These are phyloP conservation scores for Drosophila neutralis DNA, from an alignment of 2,888 invertebrate species.

Conservation along the genomic window DNA sequence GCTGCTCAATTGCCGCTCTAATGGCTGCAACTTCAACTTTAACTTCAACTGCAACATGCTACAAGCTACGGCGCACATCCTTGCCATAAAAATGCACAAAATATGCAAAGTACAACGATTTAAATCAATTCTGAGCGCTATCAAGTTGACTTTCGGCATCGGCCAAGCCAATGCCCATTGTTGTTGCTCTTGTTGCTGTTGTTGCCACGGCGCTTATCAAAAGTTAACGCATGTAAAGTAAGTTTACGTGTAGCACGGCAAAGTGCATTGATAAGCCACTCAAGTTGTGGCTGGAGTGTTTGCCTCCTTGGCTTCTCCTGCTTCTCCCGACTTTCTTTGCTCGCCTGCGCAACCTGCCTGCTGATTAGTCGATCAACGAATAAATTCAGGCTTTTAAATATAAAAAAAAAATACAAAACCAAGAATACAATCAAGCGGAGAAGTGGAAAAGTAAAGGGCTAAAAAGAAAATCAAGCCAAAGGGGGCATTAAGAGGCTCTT, in stretches of 20 bases:
- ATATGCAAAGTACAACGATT: constrained; percentile 74
- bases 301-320: not conserved
- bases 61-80: constrained; percentile 40
- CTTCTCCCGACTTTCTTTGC: constrained; percentile 56
- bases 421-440: not conserved
- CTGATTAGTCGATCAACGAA: constrained; percentile 73
- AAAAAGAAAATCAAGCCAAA: constrained; percentile 22
- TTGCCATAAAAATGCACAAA: constrained; percentile 63
- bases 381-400: constrained; percentile 70
- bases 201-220: constrained; percentile 48
- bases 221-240: constrained; percentile 76
- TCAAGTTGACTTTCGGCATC: constrained; percentile 34
- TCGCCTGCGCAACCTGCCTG: constrained; percentile 18
- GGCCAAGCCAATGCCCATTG: constrained; percentile 18
- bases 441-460: constrained; percentile 39
- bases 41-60: constrained; percentile 12
- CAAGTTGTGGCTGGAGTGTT: constrained; percentile 2
- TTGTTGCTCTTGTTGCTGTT: constrained; percentile 13
- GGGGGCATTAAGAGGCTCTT: constrained; percentile 68
- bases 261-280: constrained; percentile 74
- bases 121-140: constrained; percentile 72
- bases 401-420: constrained; percentile 51
- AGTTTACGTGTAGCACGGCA: constrained; percentile 79
- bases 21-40: constrained; percentile 56
- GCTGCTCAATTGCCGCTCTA: constrained; percentile 65